Conservation (phyloP, 2,797 vertebrate species). For the Aotus griseimembra region DNA sequence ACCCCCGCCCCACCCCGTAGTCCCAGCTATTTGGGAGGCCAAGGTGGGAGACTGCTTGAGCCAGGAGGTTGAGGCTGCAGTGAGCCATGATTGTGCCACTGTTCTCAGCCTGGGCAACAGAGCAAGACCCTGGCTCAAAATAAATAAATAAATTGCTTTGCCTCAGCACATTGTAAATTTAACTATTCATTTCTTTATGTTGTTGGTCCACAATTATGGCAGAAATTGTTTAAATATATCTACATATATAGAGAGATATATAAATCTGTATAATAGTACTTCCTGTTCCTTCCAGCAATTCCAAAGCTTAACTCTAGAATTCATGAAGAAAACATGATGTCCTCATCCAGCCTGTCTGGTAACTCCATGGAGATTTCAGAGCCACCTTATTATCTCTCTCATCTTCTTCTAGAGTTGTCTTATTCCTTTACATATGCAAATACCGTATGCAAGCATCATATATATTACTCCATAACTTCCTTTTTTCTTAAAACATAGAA, state of each 20-base stretch:
- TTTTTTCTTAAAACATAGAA: slow-evolving; percentile 14
- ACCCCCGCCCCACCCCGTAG: no score
- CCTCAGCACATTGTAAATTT: neutral
- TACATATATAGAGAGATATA: rapidly evolving
- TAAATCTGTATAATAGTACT: neutral
- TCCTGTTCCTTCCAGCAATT: neutral
- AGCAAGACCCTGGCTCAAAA: neutral
- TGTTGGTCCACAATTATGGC: neutral
- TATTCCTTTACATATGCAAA: neutral
- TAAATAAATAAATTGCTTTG: neutral
- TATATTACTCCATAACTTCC: neutral
- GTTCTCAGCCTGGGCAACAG: neutral
- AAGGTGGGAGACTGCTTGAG: neutral
- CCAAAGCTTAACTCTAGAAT: neutral
- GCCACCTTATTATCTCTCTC: neutral
- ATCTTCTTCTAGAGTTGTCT: neutral
- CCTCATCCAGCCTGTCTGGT: neutral
- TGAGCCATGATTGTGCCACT: neutral
- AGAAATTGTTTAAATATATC: neutral
- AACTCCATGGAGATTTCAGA: neutral
- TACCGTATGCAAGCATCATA: neutral
- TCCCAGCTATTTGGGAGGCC: neutral
- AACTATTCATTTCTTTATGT: neutral
- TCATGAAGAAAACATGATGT: neutral
- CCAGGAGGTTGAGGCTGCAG: neutral